Evolutionary conservation across 1,140 invertebrate species (phyloP).

Genomic region (Portunus trituberculatus): DNA sequence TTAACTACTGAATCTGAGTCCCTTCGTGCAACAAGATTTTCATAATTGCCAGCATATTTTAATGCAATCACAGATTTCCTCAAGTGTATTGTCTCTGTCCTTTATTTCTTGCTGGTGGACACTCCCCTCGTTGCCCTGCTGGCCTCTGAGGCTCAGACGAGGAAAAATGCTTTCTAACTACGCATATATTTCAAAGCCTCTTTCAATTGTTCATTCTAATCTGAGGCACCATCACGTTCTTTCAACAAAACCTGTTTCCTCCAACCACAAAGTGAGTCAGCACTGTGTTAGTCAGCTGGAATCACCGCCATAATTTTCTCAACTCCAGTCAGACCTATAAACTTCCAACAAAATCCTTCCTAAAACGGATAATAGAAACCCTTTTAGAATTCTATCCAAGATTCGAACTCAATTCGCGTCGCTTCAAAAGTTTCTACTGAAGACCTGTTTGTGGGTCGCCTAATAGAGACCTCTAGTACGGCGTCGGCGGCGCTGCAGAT

Average conservation of each 20-base stretch:
- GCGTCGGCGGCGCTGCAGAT: slow-evolving; percentile 52
- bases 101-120: neutral
- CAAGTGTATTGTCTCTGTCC: neutral
- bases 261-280: slow-evolving; percentile 44
- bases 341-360: neutral
- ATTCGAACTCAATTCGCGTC: slow-evolving; percentile 27
- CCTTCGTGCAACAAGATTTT: neutral
- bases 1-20: neutral
- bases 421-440: slow-evolving; percentile 37
- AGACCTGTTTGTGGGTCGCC: slow-evolving; percentile 7
- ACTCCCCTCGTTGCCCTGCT: neutral
- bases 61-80: too few relatives aligned
- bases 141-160: neutral
- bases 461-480: slow-evolving; percentile 69
- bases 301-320: slow-evolving; percentile 51
- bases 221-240: slow-evolving; percentile 45
- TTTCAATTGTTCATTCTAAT: slow-evolving; percentile 30
- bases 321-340: neutral
- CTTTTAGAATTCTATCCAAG: slow-evolving; percentile 39
- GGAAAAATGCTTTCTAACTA: slow-evolving; percentile 32
- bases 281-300: slow-evolving; percentile 39
- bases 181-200: slow-evolving; percentile 32
- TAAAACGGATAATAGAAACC: slow-evolving; percentile 40
- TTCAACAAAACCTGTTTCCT: slow-evolving; percentile 49
- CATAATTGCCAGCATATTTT: neutral